These are phyloP conservation scores for Sciurus carolinensis DNA, from an alignment of 2,797 vertebrate genomes.

Conservation along the genomic window DNA sequence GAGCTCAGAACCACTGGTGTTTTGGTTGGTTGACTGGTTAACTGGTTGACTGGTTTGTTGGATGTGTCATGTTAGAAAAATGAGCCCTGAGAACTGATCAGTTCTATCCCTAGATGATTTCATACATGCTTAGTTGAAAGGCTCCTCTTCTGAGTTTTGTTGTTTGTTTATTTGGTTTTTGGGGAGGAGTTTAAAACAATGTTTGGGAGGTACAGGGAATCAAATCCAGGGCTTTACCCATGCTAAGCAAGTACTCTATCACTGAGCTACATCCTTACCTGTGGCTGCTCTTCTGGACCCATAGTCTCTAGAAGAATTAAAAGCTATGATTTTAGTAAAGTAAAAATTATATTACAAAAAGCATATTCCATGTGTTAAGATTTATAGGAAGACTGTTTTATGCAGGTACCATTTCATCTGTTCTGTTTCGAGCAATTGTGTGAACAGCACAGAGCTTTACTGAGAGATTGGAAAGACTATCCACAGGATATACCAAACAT, in stretches of 20 bases:
- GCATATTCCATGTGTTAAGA: background rate
- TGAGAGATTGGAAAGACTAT: background rate
- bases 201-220: too few relatives aligned
- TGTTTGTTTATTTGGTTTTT: too few relatives aligned
- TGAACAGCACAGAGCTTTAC: background rate
- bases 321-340: conserved; percentile 30
- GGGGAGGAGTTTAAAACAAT: too few relatives aligned
- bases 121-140: background rate
- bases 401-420: background rate
- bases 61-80: background rate
- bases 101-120: background rate
- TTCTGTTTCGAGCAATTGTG: background rate
- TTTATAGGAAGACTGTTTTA: background rate
- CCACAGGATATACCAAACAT: background rate
- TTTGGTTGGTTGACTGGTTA: background rate
- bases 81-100: background rate
- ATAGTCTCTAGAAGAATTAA: background rate
- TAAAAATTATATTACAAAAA: background rate
- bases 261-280: too few relatives aligned
- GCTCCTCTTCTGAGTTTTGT: background rate
- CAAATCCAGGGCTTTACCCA: too few relatives aligned
- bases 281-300: background rate
- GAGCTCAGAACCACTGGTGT: background rate
- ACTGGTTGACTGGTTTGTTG: background rate
- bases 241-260: too few relatives aligned